Conservation (phyloP, 1,140 invertebrate genomes). For the Phymastichus coffea region DNA sequence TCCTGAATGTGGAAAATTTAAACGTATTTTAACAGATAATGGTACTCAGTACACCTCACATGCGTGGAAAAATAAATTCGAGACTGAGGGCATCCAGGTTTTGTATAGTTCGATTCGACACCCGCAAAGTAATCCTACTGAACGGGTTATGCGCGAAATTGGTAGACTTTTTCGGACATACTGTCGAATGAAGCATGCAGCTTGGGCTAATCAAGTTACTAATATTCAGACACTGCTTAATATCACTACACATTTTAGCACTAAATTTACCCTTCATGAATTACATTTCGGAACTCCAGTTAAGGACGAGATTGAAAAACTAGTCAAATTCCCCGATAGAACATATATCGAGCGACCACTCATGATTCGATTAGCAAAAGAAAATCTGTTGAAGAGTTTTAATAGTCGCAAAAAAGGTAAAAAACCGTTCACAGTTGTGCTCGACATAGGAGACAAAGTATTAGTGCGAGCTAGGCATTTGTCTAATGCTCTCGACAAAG, state of each 20-base stretch:
- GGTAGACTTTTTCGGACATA: background rate
- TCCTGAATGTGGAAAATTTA: background rate
- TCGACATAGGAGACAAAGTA: background rate
- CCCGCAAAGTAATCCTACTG: slow-evolving; percentile 26
- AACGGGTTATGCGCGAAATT: slow-evolving; percentile 11
- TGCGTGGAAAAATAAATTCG: slow-evolving; percentile 1
- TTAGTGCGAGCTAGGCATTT: background rate
- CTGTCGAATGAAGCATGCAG: slow-evolving; percentile 1
- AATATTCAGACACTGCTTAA: slow-evolving; percentile 3
- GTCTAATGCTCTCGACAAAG: too few relatives aligned
- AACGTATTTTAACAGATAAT: slow-evolving; percentile 13
- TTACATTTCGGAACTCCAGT: too few relatives aligned
- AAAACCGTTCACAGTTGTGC: background rate
- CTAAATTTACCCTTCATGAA: background rate
- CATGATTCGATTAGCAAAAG: background rate
- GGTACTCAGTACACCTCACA: slow-evolving; percentile 1
- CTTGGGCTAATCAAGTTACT: slow-evolving; percentile 6
- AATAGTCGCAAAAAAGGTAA: background rate
- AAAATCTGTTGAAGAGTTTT: background rate
- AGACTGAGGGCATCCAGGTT: background rate
- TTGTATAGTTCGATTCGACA: slow-evolving; percentile 25
- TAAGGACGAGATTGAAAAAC: background rate
- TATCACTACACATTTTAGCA: background rate
- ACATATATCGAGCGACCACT: background rate
- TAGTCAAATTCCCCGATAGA: background rate